Percentiles rank a stretch among this genome's conserved stretches.
These are phyloP conservation scores for Anthonomus grandis DNA, from an alignment of 1,140 invertebrate species.

Conservation along the genomic window DNA sequence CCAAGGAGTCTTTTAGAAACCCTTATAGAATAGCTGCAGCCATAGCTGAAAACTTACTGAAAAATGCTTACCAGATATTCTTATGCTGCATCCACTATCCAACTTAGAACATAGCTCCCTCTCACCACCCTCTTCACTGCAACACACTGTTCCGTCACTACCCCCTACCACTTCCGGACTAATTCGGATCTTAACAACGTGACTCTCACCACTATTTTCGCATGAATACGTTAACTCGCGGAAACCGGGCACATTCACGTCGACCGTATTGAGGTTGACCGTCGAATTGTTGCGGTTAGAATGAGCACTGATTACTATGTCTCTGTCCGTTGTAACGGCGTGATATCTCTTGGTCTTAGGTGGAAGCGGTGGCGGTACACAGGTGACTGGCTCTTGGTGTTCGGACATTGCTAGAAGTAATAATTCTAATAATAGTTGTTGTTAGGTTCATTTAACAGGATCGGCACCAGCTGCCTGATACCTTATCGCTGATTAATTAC, in stretches of 20 bases:
- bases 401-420: conserved; percentile 23
- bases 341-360: conserved; percentile 39
- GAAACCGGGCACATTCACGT: conserved; percentile 18
- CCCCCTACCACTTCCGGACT: conserved; percentile 22
- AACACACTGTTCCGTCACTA: conserved; percentile 1
- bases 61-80: conserved; percentile 18
- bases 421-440: too few relatives aligned
- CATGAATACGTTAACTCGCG: conserved; percentile 20
- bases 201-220: conserved; percentile 22
- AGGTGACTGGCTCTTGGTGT: conserved; percentile 22
- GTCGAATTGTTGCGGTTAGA: conserved; percentile 28
- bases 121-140: conserved; percentile 14
- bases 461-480: too few relatives aligned
- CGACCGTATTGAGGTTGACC: conserved; percentile 38
- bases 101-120: conserved; percentile 14
- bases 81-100: conserved; percentile 16
- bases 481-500: conserved; percentile 27
- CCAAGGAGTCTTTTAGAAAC: too few relatives aligned
- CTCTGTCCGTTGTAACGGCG: background rate
- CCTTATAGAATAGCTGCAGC: too few relatives aligned
- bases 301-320: conserved; percentile 22
- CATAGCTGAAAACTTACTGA: too few relatives aligned
- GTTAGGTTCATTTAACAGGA: too few relatives aligned
- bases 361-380: conserved; percentile 43
- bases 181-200: conserved; percentile 33